These are phyloP conservation scores for Aricia artaxerxes DNA, from an alignment of 2,888 invertebrate species.

Conservation along the genomic window DNA sequence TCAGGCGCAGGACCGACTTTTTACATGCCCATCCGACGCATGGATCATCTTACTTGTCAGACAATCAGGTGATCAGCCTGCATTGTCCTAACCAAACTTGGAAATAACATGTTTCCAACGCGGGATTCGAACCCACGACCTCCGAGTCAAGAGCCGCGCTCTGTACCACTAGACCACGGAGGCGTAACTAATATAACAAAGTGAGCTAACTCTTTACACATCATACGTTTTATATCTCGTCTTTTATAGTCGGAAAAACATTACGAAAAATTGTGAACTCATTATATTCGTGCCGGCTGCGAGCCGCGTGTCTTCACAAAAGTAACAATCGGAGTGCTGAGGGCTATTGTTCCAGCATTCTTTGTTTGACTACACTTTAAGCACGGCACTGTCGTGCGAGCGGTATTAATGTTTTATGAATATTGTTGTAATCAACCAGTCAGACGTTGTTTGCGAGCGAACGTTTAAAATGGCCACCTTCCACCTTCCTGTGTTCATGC, in stretches of 20 bases:
- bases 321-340: conserved; percentile 35
- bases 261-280: conserved; percentile 27
- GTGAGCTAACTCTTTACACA: not conserved
- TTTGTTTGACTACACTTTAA: conserved; percentile 33
- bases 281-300: conserved; percentile 12
- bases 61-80: no score
- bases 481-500: not conserved
- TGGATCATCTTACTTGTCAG: no score
- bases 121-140: no score
- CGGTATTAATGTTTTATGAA: conserved; percentile 24
- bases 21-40: no score
- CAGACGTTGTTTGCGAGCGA: conserved; percentile 8
- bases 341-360: conserved; percentile 39
- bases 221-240: not conserved
- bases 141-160: no score
- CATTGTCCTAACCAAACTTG: no score
- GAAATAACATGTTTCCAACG: no score
- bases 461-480: conserved; percentile 16
- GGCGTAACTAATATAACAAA: not conserved
- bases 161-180: no score
- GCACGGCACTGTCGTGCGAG: conserved; percentile 30
- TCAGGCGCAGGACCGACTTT: no score
- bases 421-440: conserved; percentile 23
- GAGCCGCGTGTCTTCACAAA: conserved; percentile 32
- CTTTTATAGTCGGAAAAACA: not conserved